Conservation (phyloP, 2,888 invertebrate species). For the Cantharis rufa region DNA sequence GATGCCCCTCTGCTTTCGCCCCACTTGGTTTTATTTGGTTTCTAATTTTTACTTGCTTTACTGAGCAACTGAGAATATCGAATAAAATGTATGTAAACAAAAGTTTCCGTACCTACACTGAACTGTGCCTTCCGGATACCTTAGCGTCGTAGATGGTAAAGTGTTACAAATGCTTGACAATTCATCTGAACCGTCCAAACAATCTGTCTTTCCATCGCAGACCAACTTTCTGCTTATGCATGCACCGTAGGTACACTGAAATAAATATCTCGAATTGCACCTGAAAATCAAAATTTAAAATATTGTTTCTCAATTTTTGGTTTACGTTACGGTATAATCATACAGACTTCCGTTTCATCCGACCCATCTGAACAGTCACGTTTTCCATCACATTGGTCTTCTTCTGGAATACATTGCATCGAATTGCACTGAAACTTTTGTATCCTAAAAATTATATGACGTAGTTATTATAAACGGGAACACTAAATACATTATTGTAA, state of each 20-base stretch:
- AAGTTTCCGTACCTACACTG: background rate
- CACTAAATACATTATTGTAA: background rate
- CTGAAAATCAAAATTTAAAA: background rate
- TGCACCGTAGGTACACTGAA: conserved; percentile 49
- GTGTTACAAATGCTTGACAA: background rate
- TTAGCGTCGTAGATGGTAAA: background rate
- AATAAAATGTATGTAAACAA: no score
- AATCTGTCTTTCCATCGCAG: conserved; percentile 57
- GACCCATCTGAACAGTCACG: conserved; percentile 55
- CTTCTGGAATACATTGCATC: conserved; percentile 50
- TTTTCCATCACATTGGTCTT: conserved; percentile 55
- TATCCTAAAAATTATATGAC: background rate
- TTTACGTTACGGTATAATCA: background rate
- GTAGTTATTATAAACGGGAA: background rate
- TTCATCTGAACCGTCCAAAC: conserved; percentile 46
- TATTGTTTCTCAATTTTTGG: background rate
- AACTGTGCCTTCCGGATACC: background rate
- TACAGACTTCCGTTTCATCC: conserved; percentile 50
- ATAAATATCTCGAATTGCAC: background rate
- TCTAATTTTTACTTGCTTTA: no score
- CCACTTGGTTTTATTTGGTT: no score
- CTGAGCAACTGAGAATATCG: no score
- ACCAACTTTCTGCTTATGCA: conserved; percentile 53
- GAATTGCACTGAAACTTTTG: conserved; percentile 34
- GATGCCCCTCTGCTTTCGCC: no score